Evolutionary conservation across 1,140 invertebrate species (phyloP), one percentile per base, ranked within the genome.

Genomic region (Tetramorium alpestre): DNA sequence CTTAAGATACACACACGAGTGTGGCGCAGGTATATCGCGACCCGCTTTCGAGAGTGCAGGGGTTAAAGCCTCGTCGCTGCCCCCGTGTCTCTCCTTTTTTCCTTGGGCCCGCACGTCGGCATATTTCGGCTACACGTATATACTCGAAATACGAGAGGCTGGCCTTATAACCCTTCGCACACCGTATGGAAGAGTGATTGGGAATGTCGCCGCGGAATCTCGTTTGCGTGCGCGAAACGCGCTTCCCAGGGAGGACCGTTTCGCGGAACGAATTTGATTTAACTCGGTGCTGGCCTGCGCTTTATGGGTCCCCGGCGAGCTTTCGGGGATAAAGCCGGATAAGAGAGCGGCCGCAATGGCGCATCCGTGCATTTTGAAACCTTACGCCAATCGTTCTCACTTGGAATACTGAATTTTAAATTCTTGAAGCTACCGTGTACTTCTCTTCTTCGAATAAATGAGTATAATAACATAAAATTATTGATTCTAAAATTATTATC

Each of bases 231-330:
- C 89, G 87, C 87, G 90, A 89, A 91, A 87, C 87, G 91, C 89
- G 90, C 89, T 91, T 89, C 89, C 89, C 89, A 86, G 82, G 56
- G 89, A 89, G 89, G 75, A 91, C 87, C 87, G 89, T 90, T 92
- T 92, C 91, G 87, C 89, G 80, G 91, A 92, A 92, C 91, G 88
- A 92, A 92, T 92, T 91, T 92, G 91, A 92, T 92, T 92, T 92
- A 92, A 87, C 87, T 92, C 81, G 85, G 38, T 22, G 54, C 77
- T 85, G 77, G 89, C 70, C 49, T 49, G 82, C 89, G 89, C 86
- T 90, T 91, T 91, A 91, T 90, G 84, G 80, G 78, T 81, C 77
- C 41, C 54, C 60, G 84, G 60, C 84, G 81, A 90, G 89, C 89
- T 90, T 91, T 91, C 89, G 89, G 76, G 89, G 87, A 90, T 90